Conservation (phyloP, 2,888 invertebrate genomes). For the Octodonta nipae region DNA sequence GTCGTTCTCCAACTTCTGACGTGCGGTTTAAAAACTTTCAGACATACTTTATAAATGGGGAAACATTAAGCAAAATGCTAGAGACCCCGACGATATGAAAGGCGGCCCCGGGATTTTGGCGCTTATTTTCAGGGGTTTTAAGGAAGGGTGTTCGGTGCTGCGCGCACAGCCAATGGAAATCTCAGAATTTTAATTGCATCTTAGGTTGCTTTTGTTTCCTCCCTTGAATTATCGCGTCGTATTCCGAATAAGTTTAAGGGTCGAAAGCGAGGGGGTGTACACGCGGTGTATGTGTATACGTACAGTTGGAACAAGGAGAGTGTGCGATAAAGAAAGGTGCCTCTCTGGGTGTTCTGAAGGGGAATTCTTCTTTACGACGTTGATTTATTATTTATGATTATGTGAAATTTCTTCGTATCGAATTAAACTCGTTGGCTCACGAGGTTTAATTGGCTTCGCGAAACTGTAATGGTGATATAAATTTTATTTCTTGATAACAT, state of each 20-base stretch:
- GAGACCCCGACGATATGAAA: constrained; percentile 22
- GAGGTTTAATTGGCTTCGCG: no score
- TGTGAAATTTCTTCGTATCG: no score
- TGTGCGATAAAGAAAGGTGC: neutral
- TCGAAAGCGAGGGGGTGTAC: constrained; percentile 14
- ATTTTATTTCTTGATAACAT: no score
- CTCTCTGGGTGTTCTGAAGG: neutral
- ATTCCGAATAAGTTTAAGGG: constrained; percentile 16
- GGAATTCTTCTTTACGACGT: constrained; percentile 2
- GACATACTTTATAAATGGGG: constrained; percentile 29
- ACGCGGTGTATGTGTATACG: constrained; percentile 9
- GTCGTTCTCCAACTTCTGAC: constrained; percentile 17
- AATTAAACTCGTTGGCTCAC: no score
- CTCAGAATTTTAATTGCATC: constrained; percentile 38
- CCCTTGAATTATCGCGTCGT: constrained; percentile 30
- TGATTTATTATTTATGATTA: no score
- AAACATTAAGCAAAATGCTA: constrained; percentile 31
- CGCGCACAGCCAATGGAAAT: constrained; percentile 32
- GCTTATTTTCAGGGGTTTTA: constrained; percentile 23
- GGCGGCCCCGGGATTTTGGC: constrained; percentile 19
- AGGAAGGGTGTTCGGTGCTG: constrained; percentile 18
- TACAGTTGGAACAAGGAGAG: neutral
- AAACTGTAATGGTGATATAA: no score
- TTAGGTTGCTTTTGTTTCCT: constrained; percentile 37
- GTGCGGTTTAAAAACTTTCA: constrained; percentile 19